Conservation (phyloP, 2,888 invertebrate genomes). For the Apamea epomidion region DNA sequence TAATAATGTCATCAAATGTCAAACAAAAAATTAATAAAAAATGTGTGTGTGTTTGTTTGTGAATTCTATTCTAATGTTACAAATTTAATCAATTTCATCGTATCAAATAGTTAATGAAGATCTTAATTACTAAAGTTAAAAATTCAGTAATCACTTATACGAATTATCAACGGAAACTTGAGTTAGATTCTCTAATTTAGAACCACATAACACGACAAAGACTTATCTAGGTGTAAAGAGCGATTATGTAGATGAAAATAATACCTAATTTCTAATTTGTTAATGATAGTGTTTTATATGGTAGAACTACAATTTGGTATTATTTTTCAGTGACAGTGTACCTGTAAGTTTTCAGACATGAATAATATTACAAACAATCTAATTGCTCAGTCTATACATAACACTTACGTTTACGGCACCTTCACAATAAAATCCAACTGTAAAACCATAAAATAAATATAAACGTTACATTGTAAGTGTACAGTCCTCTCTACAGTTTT, state of each 20-base stretch:
- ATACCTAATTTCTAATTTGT: too few species aligned
- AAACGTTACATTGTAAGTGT: conserved; percentile 33
- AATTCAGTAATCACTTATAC: not conserved
- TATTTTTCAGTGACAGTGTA: not conserved
- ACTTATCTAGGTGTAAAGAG: not conserved
- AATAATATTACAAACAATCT: conserved; percentile 1
- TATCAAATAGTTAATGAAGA: not conserved
- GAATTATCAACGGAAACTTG: too few species aligned
- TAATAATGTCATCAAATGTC: not conserved
- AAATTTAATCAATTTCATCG: not conserved
- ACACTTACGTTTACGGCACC: conserved; percentile 26
- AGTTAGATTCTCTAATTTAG: not conserved
- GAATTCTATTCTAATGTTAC: too few species aligned
- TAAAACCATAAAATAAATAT: conserved; percentile 34
- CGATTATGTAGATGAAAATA: not conserved
- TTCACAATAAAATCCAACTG: conserved; percentile 22
- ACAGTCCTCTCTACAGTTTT: conserved; percentile 37
- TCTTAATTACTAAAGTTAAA: not conserved
- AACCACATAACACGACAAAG: not conserved
- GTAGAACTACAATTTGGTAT: not conserved
- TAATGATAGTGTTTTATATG: not conserved
- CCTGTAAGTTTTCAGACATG: not conserved
- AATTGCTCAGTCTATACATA: not conserved
- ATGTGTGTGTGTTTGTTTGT: too few species aligned
- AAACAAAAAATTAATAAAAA: not conserved